Conservation (phyloP, 2,888 invertebrate species). For the Ornithoptera priamus region DNA sequence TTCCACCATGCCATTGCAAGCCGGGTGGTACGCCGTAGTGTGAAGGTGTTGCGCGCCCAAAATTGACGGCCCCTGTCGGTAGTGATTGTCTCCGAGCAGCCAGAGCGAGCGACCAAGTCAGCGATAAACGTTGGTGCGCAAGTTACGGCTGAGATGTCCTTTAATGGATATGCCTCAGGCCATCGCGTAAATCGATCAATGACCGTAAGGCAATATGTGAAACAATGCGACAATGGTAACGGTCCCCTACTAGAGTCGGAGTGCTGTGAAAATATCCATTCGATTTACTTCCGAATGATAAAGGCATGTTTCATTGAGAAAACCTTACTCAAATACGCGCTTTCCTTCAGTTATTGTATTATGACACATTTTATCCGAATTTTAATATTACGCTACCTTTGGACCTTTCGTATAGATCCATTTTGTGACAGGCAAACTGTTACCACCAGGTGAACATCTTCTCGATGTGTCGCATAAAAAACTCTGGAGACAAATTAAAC, state of each 20-base stretch:
- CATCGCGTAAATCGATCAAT: no score
- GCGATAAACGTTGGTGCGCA: no score
- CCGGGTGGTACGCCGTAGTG: no score
- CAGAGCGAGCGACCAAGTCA: no score
- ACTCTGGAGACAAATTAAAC: neutral
- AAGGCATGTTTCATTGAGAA: neutral
- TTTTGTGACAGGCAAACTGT: neutral
- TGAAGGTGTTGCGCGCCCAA: no score
- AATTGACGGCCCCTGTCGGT: no score
- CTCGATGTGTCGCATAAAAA: neutral
- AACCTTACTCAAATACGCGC: neutral
- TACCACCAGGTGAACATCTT: neutral
- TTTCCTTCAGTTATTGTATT: neutral
- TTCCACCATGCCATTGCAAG: no score
- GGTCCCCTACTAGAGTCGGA: neutral
- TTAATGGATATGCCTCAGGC: no score
- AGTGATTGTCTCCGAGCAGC: no score
- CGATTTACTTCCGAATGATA: neutral
- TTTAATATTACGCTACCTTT: neutral
- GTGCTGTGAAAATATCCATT: neutral
- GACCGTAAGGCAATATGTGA: no score
- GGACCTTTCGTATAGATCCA: neutral
- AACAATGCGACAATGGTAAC: no score
- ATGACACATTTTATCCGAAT: neutral
- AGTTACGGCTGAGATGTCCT: no score